Base-by-base conservation (phyloP, 2,888 invertebrate genomes). In the Erannis defoliaria region DNA sequence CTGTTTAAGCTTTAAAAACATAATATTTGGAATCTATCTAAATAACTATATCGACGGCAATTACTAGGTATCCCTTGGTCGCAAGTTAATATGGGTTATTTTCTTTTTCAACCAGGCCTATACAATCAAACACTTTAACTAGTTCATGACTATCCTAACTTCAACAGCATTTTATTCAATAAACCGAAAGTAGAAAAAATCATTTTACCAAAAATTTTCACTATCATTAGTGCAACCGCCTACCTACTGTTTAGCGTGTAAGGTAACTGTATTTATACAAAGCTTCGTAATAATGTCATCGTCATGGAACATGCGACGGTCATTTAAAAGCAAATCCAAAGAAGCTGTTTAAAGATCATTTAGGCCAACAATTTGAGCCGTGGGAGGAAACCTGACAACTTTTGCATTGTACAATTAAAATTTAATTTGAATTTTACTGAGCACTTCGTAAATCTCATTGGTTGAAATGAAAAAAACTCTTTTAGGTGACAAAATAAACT, bases 331-430 rank as follows among this genome's bases (percentile, higher is more conserved):
- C 56, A 40, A 55, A 62, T 51, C 55, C 45, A 60, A 63, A 60
- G 38, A 66, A 55, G 59, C 57, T 64, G 60, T 81, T 84, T 77
- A 78, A 77, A 76, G 70, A 74, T 81, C 83, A 88, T 87, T 86
- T 74, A 71, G 85, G 83, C 72, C 81, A 80, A 62, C 72, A 68
- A 76, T 76, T 64, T 62, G 62, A 75, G 72, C 76, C 82, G 80
- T 82, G 83, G 74, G 84, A 77, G 68, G 71, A 55, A 67, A 68
- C 64, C 57, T 51, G 16, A 60, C 46, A 70, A 67, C 69, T 57
- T 51, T 62, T 71, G 72, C 64, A 68, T 73, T 67, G 67, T 62
- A 69, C 76, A 80, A 85, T 79, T 78, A 81, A 71, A 70, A 70
- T 71, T 75, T 57, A 58, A 65, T 56, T 56, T 54, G 45, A 62